These are phyloP conservation scores for Armadillidium nasatum DNA, from an alignment of 1,140 invertebrate species.

Conservation along the genomic window DNA sequence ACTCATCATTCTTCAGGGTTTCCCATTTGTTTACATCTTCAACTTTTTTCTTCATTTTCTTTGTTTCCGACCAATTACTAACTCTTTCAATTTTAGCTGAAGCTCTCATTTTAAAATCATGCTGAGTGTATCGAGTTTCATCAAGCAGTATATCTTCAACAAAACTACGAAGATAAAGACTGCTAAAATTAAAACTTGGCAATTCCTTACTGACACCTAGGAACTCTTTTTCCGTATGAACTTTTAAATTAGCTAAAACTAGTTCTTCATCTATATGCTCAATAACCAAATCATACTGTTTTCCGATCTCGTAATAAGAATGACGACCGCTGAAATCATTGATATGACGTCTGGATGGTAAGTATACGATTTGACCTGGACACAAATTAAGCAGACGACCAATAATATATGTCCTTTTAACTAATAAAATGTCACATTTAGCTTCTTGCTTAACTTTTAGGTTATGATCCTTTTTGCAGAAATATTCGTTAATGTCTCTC, in stretches of 20 bases:
- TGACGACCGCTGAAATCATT: not conserved
- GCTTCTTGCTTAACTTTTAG: not conserved
- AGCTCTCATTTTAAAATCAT: not conserved
- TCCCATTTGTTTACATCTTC: not conserved
- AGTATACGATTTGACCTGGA: not conserved
- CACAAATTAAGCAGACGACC: not conserved
- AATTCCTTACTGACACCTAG: not conserved
- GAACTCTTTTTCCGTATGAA: not conserved
- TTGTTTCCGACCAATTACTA: not conserved
- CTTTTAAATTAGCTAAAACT: not conserved
- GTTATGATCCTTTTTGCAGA: not conserved
- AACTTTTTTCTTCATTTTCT: not conserved
- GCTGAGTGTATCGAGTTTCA: not conserved
- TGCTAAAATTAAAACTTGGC: not conserved
- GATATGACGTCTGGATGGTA: not conserved
- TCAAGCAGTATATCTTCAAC: not conserved
- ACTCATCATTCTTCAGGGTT: not conserved
- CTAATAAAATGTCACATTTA: not conserved
- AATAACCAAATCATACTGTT: not conserved
- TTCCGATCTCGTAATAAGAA: not conserved
- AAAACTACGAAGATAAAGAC: not conserved
- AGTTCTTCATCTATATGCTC: not conserved
- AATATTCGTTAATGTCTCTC: not conserved
- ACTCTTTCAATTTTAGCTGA: not conserved
- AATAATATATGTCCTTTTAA: not conserved